These are phyloP conservation scores for Nesogale talazaci DNA, from an alignment of 2,113 vertebrate genomes.

Conservation along the genomic window DNA sequence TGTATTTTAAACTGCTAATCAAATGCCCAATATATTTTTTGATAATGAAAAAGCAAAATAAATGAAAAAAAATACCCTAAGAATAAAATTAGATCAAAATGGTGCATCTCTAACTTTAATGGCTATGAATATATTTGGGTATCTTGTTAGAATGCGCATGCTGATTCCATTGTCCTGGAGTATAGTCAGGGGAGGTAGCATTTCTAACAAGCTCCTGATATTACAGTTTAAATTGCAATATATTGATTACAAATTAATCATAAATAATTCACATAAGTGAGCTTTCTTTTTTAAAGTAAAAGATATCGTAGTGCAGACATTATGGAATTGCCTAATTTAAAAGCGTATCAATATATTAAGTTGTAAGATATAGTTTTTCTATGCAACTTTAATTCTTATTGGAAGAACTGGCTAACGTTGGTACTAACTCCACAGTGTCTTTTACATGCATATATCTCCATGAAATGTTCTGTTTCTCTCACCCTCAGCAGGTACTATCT, in stretches of 20 bases:
- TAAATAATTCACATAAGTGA: not conserved
- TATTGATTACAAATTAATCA: not conserved
- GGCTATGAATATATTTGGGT: not conserved
- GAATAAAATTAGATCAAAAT: not conserved
- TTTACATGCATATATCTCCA: not conserved
- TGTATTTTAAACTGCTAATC: no score
- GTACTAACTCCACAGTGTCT: not conserved
- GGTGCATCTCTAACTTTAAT: not conserved
- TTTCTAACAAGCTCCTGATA: not conserved
- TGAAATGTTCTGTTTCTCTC: not conserved
- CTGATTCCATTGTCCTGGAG: not conserved
- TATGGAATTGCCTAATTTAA: not conserved
- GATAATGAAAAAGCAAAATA: not conserved
- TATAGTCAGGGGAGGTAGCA: accelerated
- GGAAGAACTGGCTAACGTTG: not conserved
- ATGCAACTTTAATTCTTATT: not conserved
- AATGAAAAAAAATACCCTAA: not conserved
- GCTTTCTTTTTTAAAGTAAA: not conserved
- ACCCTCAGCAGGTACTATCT: slow-evolving; percentile 37
- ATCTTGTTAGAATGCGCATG: slow-evolving; percentile 2
- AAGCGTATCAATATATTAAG: not conserved
- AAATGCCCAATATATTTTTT: no score
- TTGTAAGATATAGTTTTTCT: not conserved
- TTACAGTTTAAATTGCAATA: not conserved
- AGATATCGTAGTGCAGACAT: not conserved